Conservation (phyloP, 2,888 invertebrate species). For the Baccha elongata region DNA sequence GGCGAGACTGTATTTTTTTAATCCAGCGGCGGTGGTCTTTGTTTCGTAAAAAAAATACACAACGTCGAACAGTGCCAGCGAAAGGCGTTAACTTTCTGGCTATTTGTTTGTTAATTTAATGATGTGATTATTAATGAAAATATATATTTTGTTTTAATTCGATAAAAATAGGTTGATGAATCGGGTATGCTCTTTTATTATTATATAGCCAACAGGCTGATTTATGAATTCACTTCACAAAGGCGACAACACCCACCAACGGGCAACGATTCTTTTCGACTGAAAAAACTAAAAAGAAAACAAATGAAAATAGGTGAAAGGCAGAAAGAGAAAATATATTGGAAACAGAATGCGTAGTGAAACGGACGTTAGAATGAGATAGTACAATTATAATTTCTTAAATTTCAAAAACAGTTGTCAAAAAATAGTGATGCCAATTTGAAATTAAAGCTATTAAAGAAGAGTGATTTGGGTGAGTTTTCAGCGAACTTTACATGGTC, state of each 20-base stretch:
- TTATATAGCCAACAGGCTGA: slow-evolving; percentile 36
- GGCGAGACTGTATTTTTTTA: slow-evolving; percentile 11
- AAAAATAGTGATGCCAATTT: neutral
- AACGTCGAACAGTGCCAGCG: slow-evolving; percentile 21
- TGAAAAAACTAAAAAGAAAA: slow-evolving; percentile 53
- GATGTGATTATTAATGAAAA: neutral
- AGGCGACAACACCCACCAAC: slow-evolving; percentile 47
- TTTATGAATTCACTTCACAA: neutral
- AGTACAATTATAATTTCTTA: too few relatives aligned
- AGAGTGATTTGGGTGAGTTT: neutral
- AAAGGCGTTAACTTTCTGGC: slow-evolving; percentile 20
- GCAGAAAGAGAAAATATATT: too few relatives aligned
- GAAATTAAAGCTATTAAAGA: neutral
- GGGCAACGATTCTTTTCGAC: slow-evolving; percentile 6
- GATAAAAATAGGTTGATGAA: too few relatives aligned
- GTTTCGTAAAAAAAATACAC: slow-evolving; percentile 22
- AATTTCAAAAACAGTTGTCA: neutral
- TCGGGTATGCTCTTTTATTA: neutral
- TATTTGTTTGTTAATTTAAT: too few relatives aligned
- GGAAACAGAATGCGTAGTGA: too few relatives aligned
- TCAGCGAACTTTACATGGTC: too few relatives aligned
- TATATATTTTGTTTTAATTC: neutral
- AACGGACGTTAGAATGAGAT: slow-evolving; percentile 21
- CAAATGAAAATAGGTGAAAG: too few relatives aligned
- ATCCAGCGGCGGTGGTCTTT: slow-evolving; percentile 12